Evolutionary conservation across 1,140 invertebrate species (phyloP).

Genomic region (Drosophila orena): DNA sequence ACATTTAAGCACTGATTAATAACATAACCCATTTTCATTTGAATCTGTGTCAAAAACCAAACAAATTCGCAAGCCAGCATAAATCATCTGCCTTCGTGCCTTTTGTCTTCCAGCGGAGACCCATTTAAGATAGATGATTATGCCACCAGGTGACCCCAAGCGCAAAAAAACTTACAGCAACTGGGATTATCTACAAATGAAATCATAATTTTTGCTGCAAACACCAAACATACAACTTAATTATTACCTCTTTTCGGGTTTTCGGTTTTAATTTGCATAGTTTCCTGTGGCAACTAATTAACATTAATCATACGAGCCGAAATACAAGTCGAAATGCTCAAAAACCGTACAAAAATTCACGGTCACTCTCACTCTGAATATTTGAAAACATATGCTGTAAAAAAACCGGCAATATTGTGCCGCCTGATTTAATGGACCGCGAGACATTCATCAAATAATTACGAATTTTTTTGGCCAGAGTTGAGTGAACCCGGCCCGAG

Average conservation of each 20-base stretch:
- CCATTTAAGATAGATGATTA: slow-evolving; percentile 31
- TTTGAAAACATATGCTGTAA: slow-evolving; percentile 18
- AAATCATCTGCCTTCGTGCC: slow-evolving; percentile 42
- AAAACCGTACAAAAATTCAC: slow-evolving; percentile 51
- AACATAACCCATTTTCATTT: slow-evolving; percentile 23
- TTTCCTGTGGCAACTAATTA: slow-evolving; percentile 55
- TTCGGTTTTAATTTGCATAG: slow-evolving; percentile 30
- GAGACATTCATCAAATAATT: slow-evolving; percentile 71
- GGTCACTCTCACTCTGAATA: slow-evolving; percentile 73
- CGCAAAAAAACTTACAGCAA: slow-evolving; percentile 33
- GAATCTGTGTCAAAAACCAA: slow-evolving; percentile 18
- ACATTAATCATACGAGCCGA: slow-evolving; percentile 65
- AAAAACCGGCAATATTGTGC: slow-evolving; percentile 44
- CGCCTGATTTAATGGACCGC: slow-evolving; percentile 70
- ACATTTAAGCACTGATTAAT: slow-evolving; percentile 36
- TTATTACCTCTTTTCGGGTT: slow-evolving; percentile 39
- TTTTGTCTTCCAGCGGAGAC: slow-evolving; percentile 32
- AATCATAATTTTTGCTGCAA: slow-evolving; percentile 43
- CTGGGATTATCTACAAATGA: slow-evolving; percentile 57
- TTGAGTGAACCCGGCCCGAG: slow-evolving; percentile 66
- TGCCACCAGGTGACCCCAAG: slow-evolving; percentile 31
- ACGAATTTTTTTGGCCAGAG: slow-evolving; percentile 40
- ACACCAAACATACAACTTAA: slow-evolving; percentile 63
- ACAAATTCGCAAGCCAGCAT: slow-evolving; percentile 33
- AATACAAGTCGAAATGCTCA: slow-evolving; percentile 41